These are phyloP conservation scores for Halisarca cf. caerulea DNA, from an alignment of 37 sponge, comb jelly and placozoan genomes.

Conservation along the genomic window DNA sequence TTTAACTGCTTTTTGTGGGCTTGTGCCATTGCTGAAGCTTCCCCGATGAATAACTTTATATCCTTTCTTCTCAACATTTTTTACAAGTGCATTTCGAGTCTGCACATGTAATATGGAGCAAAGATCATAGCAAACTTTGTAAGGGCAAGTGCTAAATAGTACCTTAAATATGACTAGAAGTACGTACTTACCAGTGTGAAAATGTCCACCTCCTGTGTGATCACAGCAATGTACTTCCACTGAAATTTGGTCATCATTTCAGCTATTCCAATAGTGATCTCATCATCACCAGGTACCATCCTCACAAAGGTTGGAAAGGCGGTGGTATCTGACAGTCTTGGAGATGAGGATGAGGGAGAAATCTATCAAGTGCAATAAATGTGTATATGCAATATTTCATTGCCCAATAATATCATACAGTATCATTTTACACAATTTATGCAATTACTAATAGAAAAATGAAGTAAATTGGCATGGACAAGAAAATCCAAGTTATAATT, in stretches of 20 bases:
- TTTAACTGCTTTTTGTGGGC: background rate
- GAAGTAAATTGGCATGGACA: too few relatives aligned
- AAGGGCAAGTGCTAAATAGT: background rate
- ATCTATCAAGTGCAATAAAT: conserved; percentile 7
- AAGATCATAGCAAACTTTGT: background rate
- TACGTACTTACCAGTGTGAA: background rate
- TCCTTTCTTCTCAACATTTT: background rate
- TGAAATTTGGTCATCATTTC: conserved; percentile 10
- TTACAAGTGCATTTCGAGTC: background rate
- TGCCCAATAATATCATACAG: too few relatives aligned
- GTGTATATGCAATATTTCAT: background rate
- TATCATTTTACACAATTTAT: too few relatives aligned
- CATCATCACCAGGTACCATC: conserved; percentile 9
- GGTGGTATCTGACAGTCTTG: background rate
- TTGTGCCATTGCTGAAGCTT: background rate
- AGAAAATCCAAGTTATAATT: too few relatives aligned
- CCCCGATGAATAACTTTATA: background rate
- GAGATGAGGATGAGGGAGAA: conserved; percentile 25
- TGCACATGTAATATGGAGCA: background rate
- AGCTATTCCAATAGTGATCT: conserved; percentile 11
- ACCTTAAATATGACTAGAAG: too few relatives aligned
- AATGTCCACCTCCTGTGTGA: conserved; percentile 27
- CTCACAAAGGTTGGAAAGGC: conserved; percentile 23
- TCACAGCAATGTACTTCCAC: conserved; percentile 37
- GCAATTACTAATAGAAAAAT: too few relatives aligned